Evolutionary conservation across 2,797 vertebrate species (phyloP).

Genomic region (Coccyzus lansbergi): DNA sequence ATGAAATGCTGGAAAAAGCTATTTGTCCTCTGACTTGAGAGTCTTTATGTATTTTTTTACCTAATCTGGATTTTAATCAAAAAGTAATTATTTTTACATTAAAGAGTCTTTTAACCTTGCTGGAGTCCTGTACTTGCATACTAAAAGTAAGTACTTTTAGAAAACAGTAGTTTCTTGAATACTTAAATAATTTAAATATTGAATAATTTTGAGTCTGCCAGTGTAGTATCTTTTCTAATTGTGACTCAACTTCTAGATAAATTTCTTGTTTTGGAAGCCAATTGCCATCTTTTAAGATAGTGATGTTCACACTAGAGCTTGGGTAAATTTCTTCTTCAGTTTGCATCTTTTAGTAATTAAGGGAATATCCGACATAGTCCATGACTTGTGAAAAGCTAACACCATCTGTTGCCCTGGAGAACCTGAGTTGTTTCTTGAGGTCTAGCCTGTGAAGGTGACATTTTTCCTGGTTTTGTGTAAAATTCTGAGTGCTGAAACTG

Average conservation of each 20-base stretch:
- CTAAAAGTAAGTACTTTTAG: not conserved
- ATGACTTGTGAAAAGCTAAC: not conserved
- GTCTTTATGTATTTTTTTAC: not conserved
- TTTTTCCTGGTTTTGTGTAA: not conserved
- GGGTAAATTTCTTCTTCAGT: constrained; percentile 41
- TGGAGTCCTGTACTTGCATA: not conserved
- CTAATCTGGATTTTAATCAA: not conserved
- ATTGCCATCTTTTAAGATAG: not conserved
- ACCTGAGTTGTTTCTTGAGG: not conserved
- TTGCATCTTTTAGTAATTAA: not conserved
- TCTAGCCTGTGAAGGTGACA: not conserved
- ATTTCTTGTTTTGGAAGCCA: not conserved
- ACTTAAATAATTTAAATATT: not conserved
- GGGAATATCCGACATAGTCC: not conserved
- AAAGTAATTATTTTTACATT: not conserved
- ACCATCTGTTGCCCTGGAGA: constrained; percentile 9
- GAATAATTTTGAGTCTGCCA: not conserved
- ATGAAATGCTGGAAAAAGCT: not conserved
- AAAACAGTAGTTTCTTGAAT: not conserved
- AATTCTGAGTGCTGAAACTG: not conserved
- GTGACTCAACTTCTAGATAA: not conserved
- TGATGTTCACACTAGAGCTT: not conserved
- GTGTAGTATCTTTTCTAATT: not conserved
- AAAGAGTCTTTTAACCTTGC: not conserved
- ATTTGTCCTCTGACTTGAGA: not conserved